These are phyloP conservation scores for Alloplasta piceator DNA, from an alignment of 2,888 invertebrate genomes.

Conservation along the genomic window DNA sequence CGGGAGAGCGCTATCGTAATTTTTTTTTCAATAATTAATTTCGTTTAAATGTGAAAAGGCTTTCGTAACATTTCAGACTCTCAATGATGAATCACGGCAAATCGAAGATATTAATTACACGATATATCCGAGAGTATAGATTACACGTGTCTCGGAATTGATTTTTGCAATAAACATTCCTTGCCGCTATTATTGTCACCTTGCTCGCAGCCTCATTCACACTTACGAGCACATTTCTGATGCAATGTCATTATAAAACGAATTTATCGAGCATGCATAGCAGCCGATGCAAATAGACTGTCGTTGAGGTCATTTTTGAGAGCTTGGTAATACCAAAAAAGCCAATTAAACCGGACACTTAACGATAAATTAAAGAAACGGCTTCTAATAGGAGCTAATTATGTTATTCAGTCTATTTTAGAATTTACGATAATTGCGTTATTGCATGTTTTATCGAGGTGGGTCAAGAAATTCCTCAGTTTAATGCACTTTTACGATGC, in stretches of 20 bases:
- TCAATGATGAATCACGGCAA: neutral
- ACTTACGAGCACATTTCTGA: neutral
- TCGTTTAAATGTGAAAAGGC: neutral
- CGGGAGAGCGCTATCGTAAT: neutral
- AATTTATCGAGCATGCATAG: too few relatives aligned
- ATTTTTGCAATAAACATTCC: slow-evolving; percentile 27
- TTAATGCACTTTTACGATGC: slow-evolving; percentile 46
- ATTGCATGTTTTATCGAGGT: slow-evolving; percentile 1
- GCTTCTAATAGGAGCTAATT: too few relatives aligned
- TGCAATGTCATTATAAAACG: neutral
- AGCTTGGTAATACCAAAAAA: too few relatives aligned
- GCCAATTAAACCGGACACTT: too few relatives aligned
- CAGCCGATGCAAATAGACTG: too few relatives aligned
- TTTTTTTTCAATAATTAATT: slow-evolving; percentile 1
- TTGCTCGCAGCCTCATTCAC: neutral
- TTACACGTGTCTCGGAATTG: slow-evolving; percentile 12
- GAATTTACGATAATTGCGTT: neutral
- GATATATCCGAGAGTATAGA: neutral
- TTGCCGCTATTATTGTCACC: slow-evolving; percentile 18
- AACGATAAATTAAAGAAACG: too few relatives aligned
- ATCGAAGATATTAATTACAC: neutral
- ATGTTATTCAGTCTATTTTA: too few relatives aligned
- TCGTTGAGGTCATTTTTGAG: too few relatives aligned
- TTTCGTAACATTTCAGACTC: slow-evolving; percentile 2
- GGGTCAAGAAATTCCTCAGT: slow-evolving; percentile 29